phyloP scores from a whole-genome alignment of 2,113 vertebrate genomes.

The Thunnus maccoyii region DNA sequence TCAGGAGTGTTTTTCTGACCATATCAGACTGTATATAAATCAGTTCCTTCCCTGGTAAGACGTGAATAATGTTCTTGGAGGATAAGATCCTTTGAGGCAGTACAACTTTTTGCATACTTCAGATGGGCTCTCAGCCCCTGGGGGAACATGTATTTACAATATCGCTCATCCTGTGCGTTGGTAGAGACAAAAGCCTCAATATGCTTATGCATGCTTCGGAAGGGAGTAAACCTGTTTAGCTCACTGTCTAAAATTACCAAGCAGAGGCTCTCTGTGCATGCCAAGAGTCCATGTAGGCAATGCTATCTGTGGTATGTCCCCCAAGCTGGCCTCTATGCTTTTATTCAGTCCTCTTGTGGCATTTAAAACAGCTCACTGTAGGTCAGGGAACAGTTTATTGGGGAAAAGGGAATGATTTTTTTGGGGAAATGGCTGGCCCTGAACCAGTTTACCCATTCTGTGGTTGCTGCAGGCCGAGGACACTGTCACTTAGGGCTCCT shows the following conservation, averaged over 20 bases:
- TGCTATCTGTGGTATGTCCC: slow-evolving; percentile 77
- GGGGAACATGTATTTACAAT: slow-evolving; percentile 64
- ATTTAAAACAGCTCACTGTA: slow-evolving; percentile 59
- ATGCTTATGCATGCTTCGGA: slow-evolving; percentile 65
- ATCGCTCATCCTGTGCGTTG: slow-evolving; percentile 72
- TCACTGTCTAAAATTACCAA: slow-evolving; percentile 77
- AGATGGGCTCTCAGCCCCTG: slow-evolving; percentile 40
- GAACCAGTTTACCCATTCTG: slow-evolving; percentile 56
- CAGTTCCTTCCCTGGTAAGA: slow-evolving; percentile 64
- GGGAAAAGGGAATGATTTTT: slow-evolving; percentile 53
- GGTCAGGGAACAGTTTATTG: slow-evolving; percentile 59
- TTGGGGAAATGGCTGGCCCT: slow-evolving; percentile 33
- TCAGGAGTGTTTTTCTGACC: slow-evolving; percentile 58
- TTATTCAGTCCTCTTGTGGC: slow-evolving; percentile 66
- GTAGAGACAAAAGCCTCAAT: slow-evolving; percentile 68
- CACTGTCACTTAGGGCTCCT: slow-evolving; percentile 70
- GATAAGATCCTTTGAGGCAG: slow-evolving; percentile 67
- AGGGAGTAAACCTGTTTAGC: slow-evolving; percentile 73
- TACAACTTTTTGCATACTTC: slow-evolving; percentile 56
- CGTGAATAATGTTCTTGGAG: slow-evolving; percentile 54
- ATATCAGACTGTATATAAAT: slow-evolving; percentile 66
- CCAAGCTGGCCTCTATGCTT: slow-evolving; percentile 63
- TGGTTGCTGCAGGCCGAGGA: slow-evolving; percentile 54
- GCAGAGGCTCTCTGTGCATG: slow-evolving; percentile 60
- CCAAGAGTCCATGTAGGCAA: slow-evolving; percentile 60